Base-by-base conservation (phyloP, 2,113 vertebrate species). In the Tapirus terrestris region DNA sequence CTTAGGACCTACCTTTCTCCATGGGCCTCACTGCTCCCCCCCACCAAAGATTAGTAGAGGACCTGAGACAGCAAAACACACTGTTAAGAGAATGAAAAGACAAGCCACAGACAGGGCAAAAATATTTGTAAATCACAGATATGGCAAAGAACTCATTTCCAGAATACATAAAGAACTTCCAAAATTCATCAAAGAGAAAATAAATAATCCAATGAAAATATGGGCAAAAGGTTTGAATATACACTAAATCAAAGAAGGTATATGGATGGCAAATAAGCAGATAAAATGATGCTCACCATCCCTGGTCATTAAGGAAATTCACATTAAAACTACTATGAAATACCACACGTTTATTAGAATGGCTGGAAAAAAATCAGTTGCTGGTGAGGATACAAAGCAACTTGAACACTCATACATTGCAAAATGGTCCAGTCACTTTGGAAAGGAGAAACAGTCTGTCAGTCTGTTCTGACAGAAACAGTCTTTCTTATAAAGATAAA, bases 31-130 rank as follows among this genome's bases (percentile, higher is more conserved):
- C 5, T 88, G 5, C 16, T 12, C 13, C 17, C 61, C 53, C 21
- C 29, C n/a, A n/a, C 29, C 43, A 82, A 33, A 94, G 21, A 70
- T 23, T 85, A 60, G 58, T 89, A 82, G 29, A 3, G 60, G 36
- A 96, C 20, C 21, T 27, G 9, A 79, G 83, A 94, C 18, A 39
- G 23, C 13, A 90, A 86, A 96, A 48, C 5, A 92, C 27, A 73
- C 27, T 83, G 8, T 92, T 53, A 96, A 36, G 23, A 83, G 73
- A 93, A 86, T 83, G 6, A 97, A 82, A 94, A 73, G 53, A 79
- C 7, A 79, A 91, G 18, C 1, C 25, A 87, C 21, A 58, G 73
- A 95, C 10, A 60, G 48, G 8, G 20, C 14, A 90, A 95, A 67
- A 65, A 65, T 70, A 91, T 79, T 93, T 92, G 80, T 94, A 67